These are phyloP conservation scores for Sceloporus undulatus DNA, from an alignment of 2,113 vertebrate species.

Conservation along the genomic window DNA sequence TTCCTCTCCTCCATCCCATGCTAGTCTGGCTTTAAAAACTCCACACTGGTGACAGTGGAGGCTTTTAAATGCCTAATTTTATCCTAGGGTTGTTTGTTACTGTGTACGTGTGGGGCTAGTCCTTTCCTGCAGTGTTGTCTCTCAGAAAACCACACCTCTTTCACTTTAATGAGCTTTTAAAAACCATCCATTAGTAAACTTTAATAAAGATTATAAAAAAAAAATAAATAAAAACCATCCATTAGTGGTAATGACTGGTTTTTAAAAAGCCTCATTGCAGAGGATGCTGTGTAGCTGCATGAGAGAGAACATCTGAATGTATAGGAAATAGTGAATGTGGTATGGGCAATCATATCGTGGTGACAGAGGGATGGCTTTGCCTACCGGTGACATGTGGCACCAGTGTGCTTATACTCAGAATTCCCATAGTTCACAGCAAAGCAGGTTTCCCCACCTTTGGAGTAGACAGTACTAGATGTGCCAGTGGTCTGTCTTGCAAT, in stretches of 20 bases:
- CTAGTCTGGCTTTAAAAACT: background rate
- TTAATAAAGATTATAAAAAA: too few relatives aligned
- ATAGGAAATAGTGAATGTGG: background rate
- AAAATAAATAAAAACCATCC: background rate
- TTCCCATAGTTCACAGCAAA: background rate
- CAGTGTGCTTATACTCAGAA: background rate
- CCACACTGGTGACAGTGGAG: too few relatives aligned
- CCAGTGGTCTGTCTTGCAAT: background rate
- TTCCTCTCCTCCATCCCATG: background rate
- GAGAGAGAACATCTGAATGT: background rate
- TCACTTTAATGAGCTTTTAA: background rate
- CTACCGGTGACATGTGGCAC: background rate
- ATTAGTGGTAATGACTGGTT: background rate
- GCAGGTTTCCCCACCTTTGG: background rate
- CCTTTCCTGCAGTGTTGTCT: background rate
- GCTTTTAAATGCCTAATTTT: background rate
- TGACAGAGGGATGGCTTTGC: background rate
- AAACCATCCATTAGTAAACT: background rate
- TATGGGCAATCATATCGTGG: background rate
- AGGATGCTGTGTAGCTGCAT: too few relatives aligned
- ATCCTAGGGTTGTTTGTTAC: background rate
- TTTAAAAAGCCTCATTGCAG: background rate
- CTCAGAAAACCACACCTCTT: background rate
- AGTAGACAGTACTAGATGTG: background rate
- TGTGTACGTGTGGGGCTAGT: background rate